Evolutionary conservation across 2,888 invertebrate species (phyloP), one percentile per base, ranked within the genome.

Genomic region (Arrhopalites spinosus): DNA sequence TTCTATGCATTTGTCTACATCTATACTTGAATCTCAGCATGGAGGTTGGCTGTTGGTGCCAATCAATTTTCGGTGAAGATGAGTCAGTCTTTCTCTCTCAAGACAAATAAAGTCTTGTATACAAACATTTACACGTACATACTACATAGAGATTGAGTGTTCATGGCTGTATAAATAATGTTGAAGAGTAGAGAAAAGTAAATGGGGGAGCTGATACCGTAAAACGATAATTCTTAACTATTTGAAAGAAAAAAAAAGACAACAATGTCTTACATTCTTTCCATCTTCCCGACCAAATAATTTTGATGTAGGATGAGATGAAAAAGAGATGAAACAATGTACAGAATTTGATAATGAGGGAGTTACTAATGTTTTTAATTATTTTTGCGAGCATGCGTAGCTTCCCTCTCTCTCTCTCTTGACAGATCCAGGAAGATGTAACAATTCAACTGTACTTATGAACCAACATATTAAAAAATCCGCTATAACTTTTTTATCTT

Each of bases 311-410:
- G 36, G 30, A 61, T n/a, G 27, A 61, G 27, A 30, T 69, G 20
- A 43, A 50, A 50, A 50, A 43, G 47, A 27, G 23, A 36, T 43
- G 36, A 64, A 75, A 75, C 75, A 80, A 80, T 77, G 75, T 75
- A 72, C 75, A 77, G 77, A 77, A 77, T 77, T 78, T 78, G 78
- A 76, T 80, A 78, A 80, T 78, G 78, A 78, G 78, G 45, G n/a
- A n/a, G 68, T 66, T 73, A 59, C 78, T 78, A 80, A 80, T 80
- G 78, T 75, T 61, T 80, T 77, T 78, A 78, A 77, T 80, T 78
- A 80, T 78, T 78, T 80, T 78, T 29, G 77, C 72, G 73, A 73
- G 74, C 67, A 43, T 71, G 73, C 70, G 68, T 45, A 59, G 47
- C 78, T 45, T 50, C 53, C 29, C 17, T 15, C 8, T 36, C 36